Conservation (phyloP, 2,797 vertebrate species). For the Labeo calbasu region DNA sequence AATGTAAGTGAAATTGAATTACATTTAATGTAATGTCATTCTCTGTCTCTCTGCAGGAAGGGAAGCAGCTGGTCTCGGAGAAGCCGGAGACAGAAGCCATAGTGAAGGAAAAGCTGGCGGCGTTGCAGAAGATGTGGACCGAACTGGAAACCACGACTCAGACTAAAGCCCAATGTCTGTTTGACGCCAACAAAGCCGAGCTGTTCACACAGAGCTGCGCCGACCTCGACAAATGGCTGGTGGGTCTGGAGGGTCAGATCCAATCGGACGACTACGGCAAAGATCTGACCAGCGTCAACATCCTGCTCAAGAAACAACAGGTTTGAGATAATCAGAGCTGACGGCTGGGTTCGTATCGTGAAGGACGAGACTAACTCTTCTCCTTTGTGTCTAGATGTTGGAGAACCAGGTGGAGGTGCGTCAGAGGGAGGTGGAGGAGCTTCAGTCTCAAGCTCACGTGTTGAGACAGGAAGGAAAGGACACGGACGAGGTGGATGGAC, state of each 20-base stretch:
- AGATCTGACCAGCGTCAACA: slow-evolving; percentile 97
- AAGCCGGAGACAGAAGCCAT: slow-evolving; percentile 91
- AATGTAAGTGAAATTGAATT: neutral
- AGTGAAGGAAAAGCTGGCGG: slow-evolving; percentile 91
- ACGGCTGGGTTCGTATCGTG: neutral
- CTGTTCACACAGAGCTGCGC: slow-evolving; percentile 98
- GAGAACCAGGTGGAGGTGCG: slow-evolving; percentile 91
- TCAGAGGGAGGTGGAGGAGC: slow-evolving; percentile 87
- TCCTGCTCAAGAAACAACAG: slow-evolving; percentile 98
- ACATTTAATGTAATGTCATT: neutral
- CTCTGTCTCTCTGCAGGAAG: slow-evolving; percentile 78
- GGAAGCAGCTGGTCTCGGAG: slow-evolving; percentile 89
- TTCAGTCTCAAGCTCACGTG: slow-evolving; percentile 84
- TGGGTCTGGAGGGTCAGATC: slow-evolving; percentile 89
- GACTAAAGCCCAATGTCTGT: slow-evolving; percentile 96
- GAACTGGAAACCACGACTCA: slow-evolving; percentile 95
- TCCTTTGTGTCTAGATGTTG: slow-evolving; percentile 77
- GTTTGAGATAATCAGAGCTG: slow-evolving; percentile 64
- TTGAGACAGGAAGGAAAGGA: slow-evolving; percentile 86
- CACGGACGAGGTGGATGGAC: slow-evolving; percentile 86
- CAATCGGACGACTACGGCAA: slow-evolving; percentile 96
- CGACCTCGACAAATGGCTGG: slow-evolving; percentile 95
- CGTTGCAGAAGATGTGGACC: slow-evolving; percentile 88
- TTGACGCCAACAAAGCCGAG: slow-evolving; percentile 97
- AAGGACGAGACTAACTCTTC: neutral